phyloP scores from a whole-genome alignment of 2,797 vertebrate species.

The Artibeus lituratus region DNA sequence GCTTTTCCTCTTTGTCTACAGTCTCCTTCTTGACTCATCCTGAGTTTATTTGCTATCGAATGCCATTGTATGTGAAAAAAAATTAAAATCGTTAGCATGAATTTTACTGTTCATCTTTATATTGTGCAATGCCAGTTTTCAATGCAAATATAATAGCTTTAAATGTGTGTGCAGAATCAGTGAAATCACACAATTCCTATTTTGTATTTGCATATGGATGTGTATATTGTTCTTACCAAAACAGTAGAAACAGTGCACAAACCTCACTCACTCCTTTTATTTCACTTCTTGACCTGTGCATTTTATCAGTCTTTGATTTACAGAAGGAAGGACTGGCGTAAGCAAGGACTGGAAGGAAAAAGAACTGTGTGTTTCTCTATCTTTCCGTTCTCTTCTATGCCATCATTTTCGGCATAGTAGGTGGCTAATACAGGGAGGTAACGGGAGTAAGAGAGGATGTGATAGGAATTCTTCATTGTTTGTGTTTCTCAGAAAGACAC shows the following conservation, averaged over 20 bases:
- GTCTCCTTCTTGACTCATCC: not conserved
- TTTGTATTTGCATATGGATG: not conserved
- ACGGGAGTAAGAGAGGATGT: not conserved
- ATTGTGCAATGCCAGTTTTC: not conserved
- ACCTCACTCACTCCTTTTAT: not conserved
- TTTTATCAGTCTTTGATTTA: not conserved
- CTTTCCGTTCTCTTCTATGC: not conserved
- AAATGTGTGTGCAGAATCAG: not conserved
- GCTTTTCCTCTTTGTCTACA: not conserved
- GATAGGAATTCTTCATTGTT: not conserved
- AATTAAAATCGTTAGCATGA: not conserved
- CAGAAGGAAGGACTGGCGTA: not conserved
- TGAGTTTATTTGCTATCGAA: not conserved
- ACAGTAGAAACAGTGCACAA: not conserved
- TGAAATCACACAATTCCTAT: not conserved
- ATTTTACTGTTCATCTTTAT: not conserved
- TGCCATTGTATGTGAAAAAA: conserved; percentile 9
- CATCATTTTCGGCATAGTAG: not conserved
- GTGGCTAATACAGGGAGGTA: not conserved
- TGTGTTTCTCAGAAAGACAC: not conserved
- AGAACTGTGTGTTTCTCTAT: not conserved
- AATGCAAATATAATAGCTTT: not conserved
- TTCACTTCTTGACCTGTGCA: not conserved
- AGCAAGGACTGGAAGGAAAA: not conserved
- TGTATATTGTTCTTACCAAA: not conserved